Evolutionary conservation across 2,888 invertebrate species (phyloP), one percentile per base, ranked within the genome.

Genomic region (Thecophora atra): DNA sequence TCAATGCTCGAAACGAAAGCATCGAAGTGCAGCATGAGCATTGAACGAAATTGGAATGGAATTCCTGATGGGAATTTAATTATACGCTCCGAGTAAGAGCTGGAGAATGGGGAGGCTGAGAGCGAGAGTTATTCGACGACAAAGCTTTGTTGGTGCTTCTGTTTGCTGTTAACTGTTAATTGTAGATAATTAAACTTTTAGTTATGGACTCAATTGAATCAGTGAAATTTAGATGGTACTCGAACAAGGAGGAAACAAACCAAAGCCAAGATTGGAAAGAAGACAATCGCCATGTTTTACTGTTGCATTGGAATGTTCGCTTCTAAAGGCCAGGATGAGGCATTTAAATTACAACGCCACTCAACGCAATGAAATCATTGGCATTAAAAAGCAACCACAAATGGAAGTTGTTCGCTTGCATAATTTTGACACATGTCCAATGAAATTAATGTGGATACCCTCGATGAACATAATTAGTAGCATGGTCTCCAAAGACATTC

Each of bases 61-160:
- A 71, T 71, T 71, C 71, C 71, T 71, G 71, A 19, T 72, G 72
- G 71, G 67, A 67, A 60, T 69, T 69, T 63, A 70, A 70, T 70
- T 70, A 70, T 21, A 17, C 8, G n/a, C 44, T 11, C 56, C 1
- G 26, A 21, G 19, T n/a, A n/a, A n/a, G 1, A 15, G 26, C 13
- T 19, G 52, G 7, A 13, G 2, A 26, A 19, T 15, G n/a, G n/a
- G 15, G 44, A 44, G 6, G 11, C 42, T 15, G 44, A 47, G 69
- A 28, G 47, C 4, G 58, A 56, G 47, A 8, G 24, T 37, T 24
- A 13, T 28, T 60, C 3, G 17, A 19, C 60, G 26, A 19, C n/a
- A n/a, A n/a, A n/a, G 28, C 28, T 26, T 60, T 17, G 15, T 60
- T 19, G 28, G 19, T 66, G 52, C 54, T 26, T 8, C 52, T n/a